Conservation (phyloP, 1,140 invertebrate genomes). For the Onthophagus taurus region DNA sequence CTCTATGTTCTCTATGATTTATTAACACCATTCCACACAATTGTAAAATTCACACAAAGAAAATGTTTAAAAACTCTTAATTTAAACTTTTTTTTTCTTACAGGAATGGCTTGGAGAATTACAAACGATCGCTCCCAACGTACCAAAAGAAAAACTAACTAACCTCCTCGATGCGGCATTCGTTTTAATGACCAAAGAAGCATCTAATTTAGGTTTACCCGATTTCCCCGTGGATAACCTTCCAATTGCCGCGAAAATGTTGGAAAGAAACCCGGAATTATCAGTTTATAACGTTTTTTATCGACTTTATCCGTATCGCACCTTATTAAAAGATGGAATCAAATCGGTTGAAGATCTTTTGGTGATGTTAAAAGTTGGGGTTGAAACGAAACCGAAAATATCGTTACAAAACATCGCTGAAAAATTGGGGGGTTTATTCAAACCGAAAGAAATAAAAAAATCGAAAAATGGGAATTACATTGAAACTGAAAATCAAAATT, state of each 20-base stretch:
- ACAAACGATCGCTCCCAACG: slow-evolving; percentile 45
- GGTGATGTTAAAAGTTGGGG: slow-evolving; percentile 42
- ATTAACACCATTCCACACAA: no score
- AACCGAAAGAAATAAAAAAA: slow-evolving; percentile 7
- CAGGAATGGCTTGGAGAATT: slow-evolving; percentile 37
- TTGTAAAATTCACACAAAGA: no score
- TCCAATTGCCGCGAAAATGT: slow-evolving; percentile 51
- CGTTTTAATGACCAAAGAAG: slow-evolving; percentile 65
- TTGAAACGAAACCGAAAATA: background rate
- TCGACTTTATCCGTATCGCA: slow-evolving; percentile 74
- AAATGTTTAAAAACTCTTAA: background rate
- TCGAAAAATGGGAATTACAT: slow-evolving; percentile 43
- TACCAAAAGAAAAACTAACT: slow-evolving; percentile 48
- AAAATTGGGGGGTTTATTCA: slow-evolving; percentile 8
- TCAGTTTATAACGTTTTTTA: slow-evolving; percentile 57
- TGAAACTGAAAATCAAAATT: slow-evolving; percentile 70
- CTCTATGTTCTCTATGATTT: no score
- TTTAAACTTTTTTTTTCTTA: slow-evolving; percentile 15
- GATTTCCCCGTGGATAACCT: slow-evolving; percentile 89
- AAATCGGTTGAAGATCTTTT: slow-evolving; percentile 59
- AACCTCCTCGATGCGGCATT: slow-evolving; percentile 64
- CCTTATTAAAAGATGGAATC: slow-evolving; percentile 65
- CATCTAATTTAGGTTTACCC: slow-evolving; percentile 60
- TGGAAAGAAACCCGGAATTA: slow-evolving; percentile 60
- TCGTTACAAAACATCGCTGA: slow-evolving; percentile 1